These are phyloP conservation scores for Perizoma affinitatum DNA, from an alignment of 2,888 invertebrate genomes.

Conservation along the genomic window DNA sequence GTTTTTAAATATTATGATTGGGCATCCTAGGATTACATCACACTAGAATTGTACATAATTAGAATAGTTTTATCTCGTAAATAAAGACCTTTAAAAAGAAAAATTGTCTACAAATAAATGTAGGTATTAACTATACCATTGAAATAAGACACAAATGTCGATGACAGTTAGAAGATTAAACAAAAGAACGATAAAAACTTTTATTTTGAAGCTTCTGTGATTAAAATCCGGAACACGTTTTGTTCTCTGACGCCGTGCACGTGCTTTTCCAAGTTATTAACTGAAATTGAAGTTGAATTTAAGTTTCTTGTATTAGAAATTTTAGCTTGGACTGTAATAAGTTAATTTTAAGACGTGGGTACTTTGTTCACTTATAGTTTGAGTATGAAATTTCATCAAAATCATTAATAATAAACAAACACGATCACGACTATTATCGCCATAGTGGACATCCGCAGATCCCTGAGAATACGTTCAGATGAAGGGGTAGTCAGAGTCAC, in stretches of 20 bases:
- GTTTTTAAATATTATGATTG: too few relatives aligned
- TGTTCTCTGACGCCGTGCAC: slow-evolving; percentile 39
- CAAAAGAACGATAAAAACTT: slow-evolving; percentile 17
- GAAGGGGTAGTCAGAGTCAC: too few relatives aligned
- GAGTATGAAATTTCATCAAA: too few relatives aligned
- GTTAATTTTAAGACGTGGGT: slow-evolving; percentile 10
- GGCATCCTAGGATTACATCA: too few relatives aligned
- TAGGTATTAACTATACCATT: neutral
- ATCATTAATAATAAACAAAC: too few relatives aligned
- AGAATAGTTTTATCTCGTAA: too few relatives aligned
- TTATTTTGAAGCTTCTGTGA: slow-evolving; percentile 11
- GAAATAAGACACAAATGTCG: slow-evolving; percentile 9
- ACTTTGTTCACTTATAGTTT: neutral
- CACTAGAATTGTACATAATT: too few relatives aligned
- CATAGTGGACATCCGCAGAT: too few relatives aligned
- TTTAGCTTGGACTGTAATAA: slow-evolving; percentile 32
- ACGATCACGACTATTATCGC: too few relatives aligned
- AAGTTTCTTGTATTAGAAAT: slow-evolving; percentile 26
- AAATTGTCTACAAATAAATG: too few relatives aligned
- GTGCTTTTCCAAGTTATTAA: slow-evolving; percentile 49
- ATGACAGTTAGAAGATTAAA: slow-evolving; percentile 18
- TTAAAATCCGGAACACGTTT: slow-evolving; percentile 48
- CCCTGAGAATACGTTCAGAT: too few relatives aligned
- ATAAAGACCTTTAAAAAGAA: too few relatives aligned
- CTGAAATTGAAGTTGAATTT: slow-evolving; percentile 19